Conservation (phyloP, 2,113 vertebrate species). For the Malurus alboscapulatus region DNA sequence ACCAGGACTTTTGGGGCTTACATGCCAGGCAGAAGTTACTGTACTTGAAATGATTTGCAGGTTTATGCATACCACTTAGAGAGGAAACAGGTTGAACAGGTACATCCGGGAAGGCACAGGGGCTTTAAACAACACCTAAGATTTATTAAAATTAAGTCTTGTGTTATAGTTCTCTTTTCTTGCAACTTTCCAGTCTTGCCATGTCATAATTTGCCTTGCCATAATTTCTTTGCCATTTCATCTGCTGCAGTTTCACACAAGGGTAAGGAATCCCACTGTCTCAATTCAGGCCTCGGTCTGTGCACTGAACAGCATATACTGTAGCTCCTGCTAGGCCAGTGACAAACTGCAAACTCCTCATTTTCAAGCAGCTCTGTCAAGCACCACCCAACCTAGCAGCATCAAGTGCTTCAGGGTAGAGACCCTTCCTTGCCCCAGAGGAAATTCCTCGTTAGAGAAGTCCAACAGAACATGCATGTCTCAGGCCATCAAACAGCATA, state of each 20-base stretch:
- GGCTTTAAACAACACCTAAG: not conserved
- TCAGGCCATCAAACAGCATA: not conserved
- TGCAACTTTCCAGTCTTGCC: not conserved
- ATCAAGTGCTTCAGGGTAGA: not conserved
- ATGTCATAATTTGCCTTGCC: no score
- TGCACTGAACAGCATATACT: not conserved
- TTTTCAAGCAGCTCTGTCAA: not conserved
- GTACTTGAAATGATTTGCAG: not conserved
- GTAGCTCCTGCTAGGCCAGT: not conserved
- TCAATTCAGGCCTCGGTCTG: not conserved
- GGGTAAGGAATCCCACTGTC: not conserved
- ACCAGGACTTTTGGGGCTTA: not conserved
- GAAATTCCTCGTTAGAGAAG: not conserved
- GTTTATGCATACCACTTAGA: not conserved
- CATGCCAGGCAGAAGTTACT: not conserved
- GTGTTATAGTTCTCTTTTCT: not conserved
- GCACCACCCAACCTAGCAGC: not conserved
- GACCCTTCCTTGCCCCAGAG: not conserved
- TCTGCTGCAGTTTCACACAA: not conserved
- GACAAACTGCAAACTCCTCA: no score
- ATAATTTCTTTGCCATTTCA: not conserved
- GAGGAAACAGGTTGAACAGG: conserved; percentile 17
- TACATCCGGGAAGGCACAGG: not conserved
- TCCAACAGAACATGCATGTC: not conserved
- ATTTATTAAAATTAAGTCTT: not conserved